Evolutionary conservation across 2,888 invertebrate genomes (phyloP), one percentile per base, ranked within the genome.

Genomic region (Notodonta dromedarius): DNA sequence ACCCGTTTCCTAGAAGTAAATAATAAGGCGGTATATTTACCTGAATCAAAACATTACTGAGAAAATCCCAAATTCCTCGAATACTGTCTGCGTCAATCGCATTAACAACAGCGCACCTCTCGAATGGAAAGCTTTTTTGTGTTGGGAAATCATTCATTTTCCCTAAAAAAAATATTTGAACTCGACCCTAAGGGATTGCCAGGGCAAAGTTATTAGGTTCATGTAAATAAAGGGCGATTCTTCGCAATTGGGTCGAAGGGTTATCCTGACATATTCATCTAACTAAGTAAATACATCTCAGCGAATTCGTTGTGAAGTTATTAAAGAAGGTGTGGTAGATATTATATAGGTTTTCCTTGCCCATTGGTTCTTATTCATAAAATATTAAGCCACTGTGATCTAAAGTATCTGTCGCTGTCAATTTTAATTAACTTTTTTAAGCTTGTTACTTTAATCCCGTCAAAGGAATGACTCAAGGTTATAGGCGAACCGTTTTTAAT

Each of bases 171-270:
- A 79, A 84, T 83, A 83, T 86, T 87, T 84, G 77, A 71, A 72
- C 69, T 65, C 61, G 66, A 63, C 74, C 76, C 75, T 69, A 60
- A 64, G 70, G 77, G 79, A 73, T 71, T 50, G 65, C 72, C 60
- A 70, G 68, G 74, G 65, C 61, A 64, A 76, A 77, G 76, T 85
- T 88, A 85, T 87, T 86, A 83, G 82, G 81, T 77, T 76, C 83
- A 75, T 79, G 84, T 83, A 85, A 87, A 89, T 85, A 89, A 77
- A 79, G 78, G 77, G 72, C 69, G 71, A 75, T 78, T 81, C 78
- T 75, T 81, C 73, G 69, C 76, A 77, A 83, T 84, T 78, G 77
- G 73, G 71, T 73, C 77, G 70, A 62, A 68, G 74, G 75, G 79
- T 74, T 78, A 71, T 65, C 72, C 79, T 70, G 72, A 80, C 73